These are phyloP conservation scores for Urocitellus parryii DNA, from an alignment of 2,113 vertebrate species.

Conservation along the genomic window DNA sequence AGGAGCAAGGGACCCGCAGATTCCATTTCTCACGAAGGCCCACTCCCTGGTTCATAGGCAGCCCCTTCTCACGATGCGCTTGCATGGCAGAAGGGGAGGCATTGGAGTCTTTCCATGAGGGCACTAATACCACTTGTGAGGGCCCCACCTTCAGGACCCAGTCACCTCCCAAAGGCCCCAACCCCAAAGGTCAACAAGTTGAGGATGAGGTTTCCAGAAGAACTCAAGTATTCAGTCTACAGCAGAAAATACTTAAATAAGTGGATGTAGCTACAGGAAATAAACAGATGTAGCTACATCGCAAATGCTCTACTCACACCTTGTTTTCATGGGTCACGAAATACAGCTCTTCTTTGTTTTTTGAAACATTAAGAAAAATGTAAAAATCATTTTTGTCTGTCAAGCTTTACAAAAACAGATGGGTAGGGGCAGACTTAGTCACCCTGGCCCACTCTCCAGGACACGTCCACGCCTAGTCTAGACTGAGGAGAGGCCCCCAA, in stretches of 20 bases:
- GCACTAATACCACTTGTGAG: neutral
- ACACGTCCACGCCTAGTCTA: neutral
- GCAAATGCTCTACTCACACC: neutral
- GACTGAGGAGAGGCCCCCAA: neutral
- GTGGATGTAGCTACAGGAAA: fast-evolving
- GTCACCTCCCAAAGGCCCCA: neutral
- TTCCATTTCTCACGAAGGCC: neutral
- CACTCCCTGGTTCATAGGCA: neutral
- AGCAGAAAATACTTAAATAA: too few relatives aligned
- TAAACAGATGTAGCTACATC: too few relatives aligned
- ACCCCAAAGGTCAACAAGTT: neutral
- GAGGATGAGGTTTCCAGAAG: neutral
- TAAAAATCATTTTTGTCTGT: neutral
- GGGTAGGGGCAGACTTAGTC: neutral
- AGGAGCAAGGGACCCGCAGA: neutral
- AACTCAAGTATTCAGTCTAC: neutral
- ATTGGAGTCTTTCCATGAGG: neutral
- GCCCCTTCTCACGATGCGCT: neutral
- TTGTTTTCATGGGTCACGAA: neutral
- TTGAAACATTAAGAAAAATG: neutral
- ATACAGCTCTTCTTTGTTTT: neutral
- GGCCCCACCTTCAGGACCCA: neutral
- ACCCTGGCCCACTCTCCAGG: neutral
- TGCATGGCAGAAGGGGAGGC: neutral
- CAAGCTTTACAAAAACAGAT: neutral